Percentiles rank a stretch among this genome's conserved stretches.
These are phyloP conservation scores for Otolemur crassicaudatus DNA, from an alignment of 2,797 vertebrate genomes.

Conservation along the genomic window DNA sequence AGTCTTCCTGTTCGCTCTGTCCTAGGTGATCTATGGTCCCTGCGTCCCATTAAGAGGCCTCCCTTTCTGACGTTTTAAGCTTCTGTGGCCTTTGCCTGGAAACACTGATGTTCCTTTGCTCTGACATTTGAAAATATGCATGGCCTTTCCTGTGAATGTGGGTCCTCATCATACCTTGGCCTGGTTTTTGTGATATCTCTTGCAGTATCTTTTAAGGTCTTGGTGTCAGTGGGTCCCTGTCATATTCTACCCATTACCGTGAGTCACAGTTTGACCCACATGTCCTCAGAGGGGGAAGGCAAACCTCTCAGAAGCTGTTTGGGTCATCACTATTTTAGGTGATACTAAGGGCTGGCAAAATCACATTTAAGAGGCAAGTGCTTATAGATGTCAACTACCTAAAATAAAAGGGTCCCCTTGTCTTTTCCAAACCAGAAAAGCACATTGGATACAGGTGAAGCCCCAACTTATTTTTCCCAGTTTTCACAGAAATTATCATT, in stretches of 20 bases:
- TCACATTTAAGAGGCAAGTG: background rate
- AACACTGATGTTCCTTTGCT: slow-evolving; percentile 20
- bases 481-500: background rate
- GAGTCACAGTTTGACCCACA: slow-evolving; percentile 8
- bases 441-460: rapidly evolving
- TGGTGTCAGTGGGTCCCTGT: background rate
- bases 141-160: background rate
- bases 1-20: background rate
- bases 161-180: background rate
- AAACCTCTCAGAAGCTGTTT: background rate
- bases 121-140: slow-evolving; percentile 31
- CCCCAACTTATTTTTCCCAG: background rate
- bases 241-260: background rate
- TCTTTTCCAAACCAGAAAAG: background rate
- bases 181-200: background rate
- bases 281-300: background rate
- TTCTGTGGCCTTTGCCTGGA: background rate
- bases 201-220: slow-evolving; percentile 29
- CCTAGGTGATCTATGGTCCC: background rate
- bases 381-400: background rate
- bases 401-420: background rate
- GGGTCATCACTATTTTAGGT: background rate
- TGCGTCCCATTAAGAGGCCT: background rate
- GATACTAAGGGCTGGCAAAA: background rate
- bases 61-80: background rate